phyloP scores from a whole-genome alignment of 2,888 invertebrate species.

The Apotomis betuletana region DNA sequence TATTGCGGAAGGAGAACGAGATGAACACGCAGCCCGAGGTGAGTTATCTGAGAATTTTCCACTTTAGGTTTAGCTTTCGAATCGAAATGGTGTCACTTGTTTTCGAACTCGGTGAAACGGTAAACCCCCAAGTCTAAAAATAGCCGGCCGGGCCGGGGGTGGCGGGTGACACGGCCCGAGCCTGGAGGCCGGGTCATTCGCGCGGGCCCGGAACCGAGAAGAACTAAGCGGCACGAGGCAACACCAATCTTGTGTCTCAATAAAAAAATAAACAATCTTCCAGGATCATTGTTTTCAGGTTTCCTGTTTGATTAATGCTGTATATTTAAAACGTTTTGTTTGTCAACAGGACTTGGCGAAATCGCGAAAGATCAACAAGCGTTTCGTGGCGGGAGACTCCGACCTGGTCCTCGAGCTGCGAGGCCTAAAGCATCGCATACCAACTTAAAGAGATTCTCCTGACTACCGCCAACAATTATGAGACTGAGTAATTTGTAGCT shows the following conservation, averaged over 20 bases:
- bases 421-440: conserved; percentile 84
- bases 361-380: conserved; percentile 82
- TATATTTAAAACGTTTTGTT: conserved; percentile 43
- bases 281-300: neutral
- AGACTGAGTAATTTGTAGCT: conserved; percentile 81
- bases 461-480: conserved; percentile 77
- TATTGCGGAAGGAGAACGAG: conserved; percentile 71
- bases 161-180: conserved; percentile 73
- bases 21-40: conserved; percentile 83
- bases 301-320: neutral
- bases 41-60: conserved; percentile 59
- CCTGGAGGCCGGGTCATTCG: conserved; percentile 77
- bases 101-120: conserved; percentile 58
- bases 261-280: conserved; percentile 3
- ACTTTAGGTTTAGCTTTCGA: conserved; percentile 34
- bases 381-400: conserved; percentile 85
- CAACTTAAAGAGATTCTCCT: conserved; percentile 77
- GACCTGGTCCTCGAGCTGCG: conserved; percentile 85
- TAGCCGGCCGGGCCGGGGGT: conserved; percentile 76
- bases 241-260: conserved; percentile 6
- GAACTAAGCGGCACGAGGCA: conserved; percentile 29
- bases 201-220: conserved; percentile 36
- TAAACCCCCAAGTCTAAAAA: conserved; percentile 77
- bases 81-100: conserved; percentile 51
- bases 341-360: conserved; percentile 67